Evolutionary conservation across 2,113 vertebrate genomes (phyloP).

Genomic region (Morphnarchus princeps): DNA sequence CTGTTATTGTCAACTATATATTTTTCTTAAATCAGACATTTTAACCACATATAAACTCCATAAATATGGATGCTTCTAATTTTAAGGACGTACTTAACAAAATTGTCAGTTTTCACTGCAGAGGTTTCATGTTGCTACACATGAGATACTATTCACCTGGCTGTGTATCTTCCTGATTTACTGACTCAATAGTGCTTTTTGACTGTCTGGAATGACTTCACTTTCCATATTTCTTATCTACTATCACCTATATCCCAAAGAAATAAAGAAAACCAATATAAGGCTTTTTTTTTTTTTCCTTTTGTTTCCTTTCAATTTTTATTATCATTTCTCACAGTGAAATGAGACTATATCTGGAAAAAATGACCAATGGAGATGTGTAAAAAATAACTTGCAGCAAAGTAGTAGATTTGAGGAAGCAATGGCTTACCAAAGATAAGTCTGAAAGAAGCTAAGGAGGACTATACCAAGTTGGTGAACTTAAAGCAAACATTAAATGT

Average conservation of each 20-base stretch:
- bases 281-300: accelerated
- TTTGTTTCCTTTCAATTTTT: neutral
- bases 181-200: neutral
- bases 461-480: neutral
- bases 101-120: neutral
- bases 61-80: conserved; percentile 42
- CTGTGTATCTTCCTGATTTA: neutral
- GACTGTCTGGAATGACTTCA: neutral
- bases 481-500: neutral
- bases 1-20: conserved; percentile 66
- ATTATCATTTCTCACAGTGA: neutral
- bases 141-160: neutral
- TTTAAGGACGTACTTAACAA: neutral
- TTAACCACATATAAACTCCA: conserved; percentile 43
- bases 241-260: neutral
- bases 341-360: neutral
- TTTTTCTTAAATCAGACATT: conserved; percentile 71
- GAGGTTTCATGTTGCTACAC: neutral
- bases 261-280: neutral
- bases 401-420: neutral
- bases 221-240: neutral
- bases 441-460: neutral
- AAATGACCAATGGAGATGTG: neutral
- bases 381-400: neutral
- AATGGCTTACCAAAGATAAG: neutral